phyloP scores from a whole-genome alignment of 2,888 invertebrate species.

The Heterodera filipjevi region DNA sequence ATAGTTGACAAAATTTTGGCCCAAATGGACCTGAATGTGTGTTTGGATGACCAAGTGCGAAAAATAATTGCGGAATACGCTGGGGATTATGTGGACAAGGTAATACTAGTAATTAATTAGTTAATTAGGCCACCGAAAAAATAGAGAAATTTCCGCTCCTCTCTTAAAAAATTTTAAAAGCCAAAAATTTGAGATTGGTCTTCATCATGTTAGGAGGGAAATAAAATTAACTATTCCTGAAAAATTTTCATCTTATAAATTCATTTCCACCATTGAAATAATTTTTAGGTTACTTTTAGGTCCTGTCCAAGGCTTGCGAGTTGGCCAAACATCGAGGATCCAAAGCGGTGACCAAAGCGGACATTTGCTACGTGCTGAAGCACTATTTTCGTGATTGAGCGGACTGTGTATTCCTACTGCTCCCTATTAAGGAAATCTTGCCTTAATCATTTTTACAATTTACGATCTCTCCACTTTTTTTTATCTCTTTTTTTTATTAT shows the following conservation, averaged over 20 bases:
- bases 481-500: too few species aligned
- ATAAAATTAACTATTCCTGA: neutral
- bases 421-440: too few species aligned
- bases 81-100: neutral
- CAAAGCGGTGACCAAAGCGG: neutral
- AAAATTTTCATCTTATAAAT: too few species aligned
- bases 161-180: too few species aligned
- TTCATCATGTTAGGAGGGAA: too few species aligned
- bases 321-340: neutral
- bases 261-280: too few species aligned
- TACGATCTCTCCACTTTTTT: too few species aligned
- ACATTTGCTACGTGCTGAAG: conserved; percentile 2
- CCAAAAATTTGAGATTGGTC: too few species aligned
- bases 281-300: neutral
- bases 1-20: neutral
- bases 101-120: neutral
- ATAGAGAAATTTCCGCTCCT: too few species aligned
- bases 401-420: neutral
- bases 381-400: neutral
- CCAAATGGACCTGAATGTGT: neutral
- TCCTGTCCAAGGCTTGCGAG: neutral
- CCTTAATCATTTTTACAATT: too few species aligned
- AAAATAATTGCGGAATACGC: neutral
- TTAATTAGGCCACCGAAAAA: neutral
- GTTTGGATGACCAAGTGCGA: neutral